Conservation (phyloP, 2,113 vertebrate genomes). For the Macrotus californicus region DNA sequence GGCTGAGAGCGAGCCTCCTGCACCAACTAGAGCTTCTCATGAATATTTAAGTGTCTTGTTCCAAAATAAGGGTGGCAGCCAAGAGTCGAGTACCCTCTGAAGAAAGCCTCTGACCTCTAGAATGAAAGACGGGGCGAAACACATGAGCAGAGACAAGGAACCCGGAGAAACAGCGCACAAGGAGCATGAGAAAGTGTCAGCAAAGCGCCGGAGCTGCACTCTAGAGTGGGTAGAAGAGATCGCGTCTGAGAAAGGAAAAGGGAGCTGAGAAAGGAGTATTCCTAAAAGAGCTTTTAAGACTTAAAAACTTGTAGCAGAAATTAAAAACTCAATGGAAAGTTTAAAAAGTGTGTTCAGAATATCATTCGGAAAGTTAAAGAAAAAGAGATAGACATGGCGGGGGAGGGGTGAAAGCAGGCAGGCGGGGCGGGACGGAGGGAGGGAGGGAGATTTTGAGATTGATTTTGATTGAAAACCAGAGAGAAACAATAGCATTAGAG, state of each 20-base stretch:
- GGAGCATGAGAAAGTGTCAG: neutral
- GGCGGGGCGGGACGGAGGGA: neutral
- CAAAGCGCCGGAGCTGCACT: neutral
- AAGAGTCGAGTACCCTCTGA: neutral
- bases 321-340: neutral
- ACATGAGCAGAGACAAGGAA: neutral
- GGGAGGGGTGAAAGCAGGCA: neutral
- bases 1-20: accelerated
- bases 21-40: neutral
- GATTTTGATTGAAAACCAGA: neutral
- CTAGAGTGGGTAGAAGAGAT: neutral
- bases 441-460: neutral
- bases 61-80: neutral
- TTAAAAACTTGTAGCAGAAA: neutral
- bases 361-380: neutral
- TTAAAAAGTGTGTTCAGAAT: neutral
- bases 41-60: neutral
- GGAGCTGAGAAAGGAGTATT: neutral
- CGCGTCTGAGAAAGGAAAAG: neutral
- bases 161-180: neutral
- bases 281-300: neutral
- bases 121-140: neutral
- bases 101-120: neutral
- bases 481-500: neutral
- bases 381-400: neutral